These are phyloP conservation scores for Nephrotoma guestfalica DNA, from an alignment of 2,888 invertebrate genomes.

Conservation along the genomic window DNA sequence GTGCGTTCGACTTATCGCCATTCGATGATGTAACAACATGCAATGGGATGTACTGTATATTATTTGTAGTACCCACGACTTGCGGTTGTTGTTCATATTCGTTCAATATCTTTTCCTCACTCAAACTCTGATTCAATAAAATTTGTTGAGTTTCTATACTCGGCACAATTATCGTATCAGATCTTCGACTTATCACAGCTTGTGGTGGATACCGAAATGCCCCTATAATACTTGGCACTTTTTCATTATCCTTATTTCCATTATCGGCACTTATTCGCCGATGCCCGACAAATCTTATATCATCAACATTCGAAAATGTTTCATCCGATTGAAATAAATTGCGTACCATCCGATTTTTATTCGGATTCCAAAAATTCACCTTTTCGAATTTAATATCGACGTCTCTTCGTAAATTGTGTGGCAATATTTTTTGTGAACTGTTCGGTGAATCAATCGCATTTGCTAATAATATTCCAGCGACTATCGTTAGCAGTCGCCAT, in stretches of 20 bases:
- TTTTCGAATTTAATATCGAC: neutral
- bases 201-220: conserved; percentile 20
- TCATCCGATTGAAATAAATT: conserved; percentile 31
- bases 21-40: neutral
- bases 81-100: neutral
- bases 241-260: conserved; percentile 24
- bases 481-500: conserved; percentile 24
- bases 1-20: neutral
- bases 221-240: conserved; percentile 26
- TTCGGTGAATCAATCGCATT: conserved; percentile 20
- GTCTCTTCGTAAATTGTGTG: neutral
- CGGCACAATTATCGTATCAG: conserved; percentile 7
- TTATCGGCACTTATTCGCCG: conserved; percentile 17
- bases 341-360: conserved; percentile 20
- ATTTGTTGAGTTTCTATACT: neutral
- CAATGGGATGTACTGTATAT: conserved; percentile 1
- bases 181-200: conserved; percentile 13
- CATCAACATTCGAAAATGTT: conserved; percentile 27
- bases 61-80: neutral
- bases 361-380: neutral
- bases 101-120: neutral
- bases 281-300: conserved; percentile 20
- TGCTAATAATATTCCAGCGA: conserved; percentile 21
- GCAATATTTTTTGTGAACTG: neutral
- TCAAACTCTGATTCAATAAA: neutral